Percentiles rank a stretch among this genome's conserved stretches.
Conservation (phyloP, 2,888 invertebrate species). For the Thereva nobilitata region DNA sequence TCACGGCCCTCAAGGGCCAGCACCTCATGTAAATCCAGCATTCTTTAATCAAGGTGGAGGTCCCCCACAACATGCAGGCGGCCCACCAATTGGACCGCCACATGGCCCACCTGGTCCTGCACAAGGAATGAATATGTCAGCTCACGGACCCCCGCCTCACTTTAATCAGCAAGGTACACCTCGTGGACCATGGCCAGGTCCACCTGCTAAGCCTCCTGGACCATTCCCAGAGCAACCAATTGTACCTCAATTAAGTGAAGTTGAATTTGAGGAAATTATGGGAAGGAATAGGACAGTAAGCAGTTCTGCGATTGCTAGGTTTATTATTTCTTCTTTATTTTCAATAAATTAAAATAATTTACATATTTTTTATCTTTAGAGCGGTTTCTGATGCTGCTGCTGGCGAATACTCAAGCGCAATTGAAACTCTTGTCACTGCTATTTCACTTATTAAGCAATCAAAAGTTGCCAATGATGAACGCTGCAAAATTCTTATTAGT, state of each 20-base stretch:
- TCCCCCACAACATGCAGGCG: constrained; percentile 59
- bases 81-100: constrained; percentile 62
- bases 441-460: constrained; percentile 98
- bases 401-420: constrained; percentile 96
- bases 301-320: constrained; percentile 88
- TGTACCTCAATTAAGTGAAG: constrained; percentile 77
- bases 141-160: constrained; percentile 70
- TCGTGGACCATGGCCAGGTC: constrained; percentile 68
- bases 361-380: constrained; percentile 55
- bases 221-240: constrained; percentile 57
- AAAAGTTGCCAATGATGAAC: constrained; percentile 81
- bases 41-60: constrained; percentile 80
- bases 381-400: constrained; percentile 98
- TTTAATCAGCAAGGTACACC: constrained; percentile 70
- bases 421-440: constrained; percentile 97
- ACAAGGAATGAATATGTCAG: constrained; percentile 57
- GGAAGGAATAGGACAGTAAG: constrained; percentile 95
- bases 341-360: not conserved
- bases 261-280: constrained; percentile 99
- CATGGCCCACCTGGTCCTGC: constrained; percentile 60
- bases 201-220: constrained; percentile 55
- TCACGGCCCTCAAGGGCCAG: constrained; percentile 67
- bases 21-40: constrained; percentile 95
- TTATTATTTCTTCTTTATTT: constrained; percentile 18
- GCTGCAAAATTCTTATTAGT: constrained; percentile 96